Evolutionary conservation across 2,113 vertebrate genomes (phyloP).

Genomic region (Apistogramma diplotaenia): DNA sequence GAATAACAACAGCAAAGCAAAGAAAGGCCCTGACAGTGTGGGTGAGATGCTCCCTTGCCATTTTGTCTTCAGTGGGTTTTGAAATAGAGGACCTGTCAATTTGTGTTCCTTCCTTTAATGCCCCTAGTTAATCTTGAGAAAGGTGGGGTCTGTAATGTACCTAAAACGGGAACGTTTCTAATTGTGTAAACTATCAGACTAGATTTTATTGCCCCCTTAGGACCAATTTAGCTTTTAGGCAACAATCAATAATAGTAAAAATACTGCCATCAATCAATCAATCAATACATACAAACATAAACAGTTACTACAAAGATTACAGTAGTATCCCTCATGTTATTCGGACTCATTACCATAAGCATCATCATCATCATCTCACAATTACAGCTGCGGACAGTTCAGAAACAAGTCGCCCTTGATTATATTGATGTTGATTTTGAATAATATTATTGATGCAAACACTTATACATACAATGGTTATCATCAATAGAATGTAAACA

Average conservation of each 20-base stretch:
- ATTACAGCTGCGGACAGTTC: neutral
- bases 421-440: neutral
- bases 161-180: conserved; percentile 8
- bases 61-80: conserved; percentile 65
- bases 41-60: conserved; percentile 60
- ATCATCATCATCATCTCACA: neutral
- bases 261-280: neutral
- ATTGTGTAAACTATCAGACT: neutral
- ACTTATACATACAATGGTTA: neutral
- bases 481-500: neutral
- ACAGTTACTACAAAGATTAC: neutral
- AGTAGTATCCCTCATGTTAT: neutral
- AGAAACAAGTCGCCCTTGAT: neutral
- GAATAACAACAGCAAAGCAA: conserved; percentile 56
- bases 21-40: conserved; percentile 67
- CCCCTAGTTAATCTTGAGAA: conserved; percentile 37
- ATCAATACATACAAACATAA: neutral
- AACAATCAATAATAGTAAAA: neutral
- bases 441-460: neutral
- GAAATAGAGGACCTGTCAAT: conserved; percentile 61
- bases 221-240: neutral
- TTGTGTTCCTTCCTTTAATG: conserved; percentile 42
- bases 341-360: neutral
- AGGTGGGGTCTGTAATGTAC: conserved; percentile 37
- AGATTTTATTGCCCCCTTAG: neutral